Percentiles rank a stretch among this genome's conserved stretches.
Evolutionary conservation across 2,797 vertebrate genomes (phyloP).

Genomic region (Hylomyscus alleni): DNA sequence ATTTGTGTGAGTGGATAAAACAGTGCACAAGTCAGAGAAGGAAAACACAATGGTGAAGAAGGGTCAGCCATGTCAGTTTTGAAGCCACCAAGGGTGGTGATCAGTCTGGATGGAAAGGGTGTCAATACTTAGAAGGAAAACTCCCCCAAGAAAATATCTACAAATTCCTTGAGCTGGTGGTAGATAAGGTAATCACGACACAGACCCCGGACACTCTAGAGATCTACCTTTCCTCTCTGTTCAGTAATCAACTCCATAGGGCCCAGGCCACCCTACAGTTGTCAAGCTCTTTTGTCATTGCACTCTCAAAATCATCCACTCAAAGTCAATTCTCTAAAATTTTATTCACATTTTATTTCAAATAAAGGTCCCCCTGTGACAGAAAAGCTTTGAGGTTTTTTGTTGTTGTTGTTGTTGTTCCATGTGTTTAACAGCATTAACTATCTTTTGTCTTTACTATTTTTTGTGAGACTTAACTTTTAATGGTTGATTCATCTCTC

Average conservation of each 20-base stretch:
- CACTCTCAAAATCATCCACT: neutral
- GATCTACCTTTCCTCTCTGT: neutral
- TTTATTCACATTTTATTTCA: neutral
- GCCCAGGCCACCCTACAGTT: neutral
- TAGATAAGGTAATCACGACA: neutral
- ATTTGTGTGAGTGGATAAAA: neutral
- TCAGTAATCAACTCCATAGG: neutral
- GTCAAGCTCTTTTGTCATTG: neutral
- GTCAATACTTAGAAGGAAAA: neutral
- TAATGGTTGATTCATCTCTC: no score
- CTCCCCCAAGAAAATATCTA: neutral
- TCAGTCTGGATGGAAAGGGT: neutral
- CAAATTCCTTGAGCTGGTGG: neutral
- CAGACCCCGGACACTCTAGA: neutral
- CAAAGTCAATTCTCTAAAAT: constrained; percentile 16
- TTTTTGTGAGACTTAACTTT: no score
- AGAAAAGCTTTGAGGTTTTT: neutral
- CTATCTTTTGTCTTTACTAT: no score
- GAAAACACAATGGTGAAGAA: neutral
- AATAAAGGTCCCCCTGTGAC: neutral
- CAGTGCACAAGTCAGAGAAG: constrained; percentile 13
- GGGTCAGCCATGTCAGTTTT: neutral
- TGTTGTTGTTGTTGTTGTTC: no score
- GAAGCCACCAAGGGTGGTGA: constrained; percentile 29
- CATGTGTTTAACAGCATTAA: no score